Conservation (phyloP, 2,797 vertebrate genomes). For the Simalia tracyae region DNA sequence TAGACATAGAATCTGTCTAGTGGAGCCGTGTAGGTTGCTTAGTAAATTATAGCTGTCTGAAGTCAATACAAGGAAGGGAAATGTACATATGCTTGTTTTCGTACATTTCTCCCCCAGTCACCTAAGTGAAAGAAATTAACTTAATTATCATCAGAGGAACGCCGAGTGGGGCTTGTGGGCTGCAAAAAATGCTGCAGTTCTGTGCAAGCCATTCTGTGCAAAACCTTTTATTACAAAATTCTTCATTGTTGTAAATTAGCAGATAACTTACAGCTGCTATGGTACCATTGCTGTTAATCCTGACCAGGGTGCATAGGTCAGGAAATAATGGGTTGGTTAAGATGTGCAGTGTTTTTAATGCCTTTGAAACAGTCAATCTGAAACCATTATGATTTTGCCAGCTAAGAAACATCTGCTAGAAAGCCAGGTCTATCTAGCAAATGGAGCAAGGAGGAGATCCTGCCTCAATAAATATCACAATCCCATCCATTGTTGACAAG, state of each 20-base stretch:
- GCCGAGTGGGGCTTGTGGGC: not conserved
- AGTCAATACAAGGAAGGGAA: slow-evolving; percentile 54
- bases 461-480: not conserved
- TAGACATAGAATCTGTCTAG: slow-evolving; percentile 56
- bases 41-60: slow-evolving; percentile 68
- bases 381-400: not conserved
- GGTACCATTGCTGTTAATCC: slow-evolving; percentile 53
- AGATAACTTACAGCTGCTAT: slow-evolving; percentile 28
- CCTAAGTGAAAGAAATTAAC: slow-evolving; percentile 23
- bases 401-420: not conserved
- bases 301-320: slow-evolving; percentile 53
- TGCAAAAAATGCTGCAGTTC: slow-evolving; percentile 25
- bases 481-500: not conserved
- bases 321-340: slow-evolving; percentile 48
- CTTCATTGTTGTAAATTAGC: slow-evolving; percentile 47
- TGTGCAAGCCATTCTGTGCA: slow-evolving; percentile 51
- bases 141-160: not conserved
- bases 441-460: not conserved
- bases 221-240: slow-evolving; percentile 54
- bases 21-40: slow-evolving; percentile 67
- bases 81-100: slow-evolving; percentile 51
- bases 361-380: not conserved
- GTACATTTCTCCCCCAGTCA: slow-evolving; percentile 36
- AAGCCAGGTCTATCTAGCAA: not conserved
- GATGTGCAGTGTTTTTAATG: not conserved